Base-by-base conservation (phyloP, 2,797 vertebrate species). In the Jordanella pulchra region DNA sequence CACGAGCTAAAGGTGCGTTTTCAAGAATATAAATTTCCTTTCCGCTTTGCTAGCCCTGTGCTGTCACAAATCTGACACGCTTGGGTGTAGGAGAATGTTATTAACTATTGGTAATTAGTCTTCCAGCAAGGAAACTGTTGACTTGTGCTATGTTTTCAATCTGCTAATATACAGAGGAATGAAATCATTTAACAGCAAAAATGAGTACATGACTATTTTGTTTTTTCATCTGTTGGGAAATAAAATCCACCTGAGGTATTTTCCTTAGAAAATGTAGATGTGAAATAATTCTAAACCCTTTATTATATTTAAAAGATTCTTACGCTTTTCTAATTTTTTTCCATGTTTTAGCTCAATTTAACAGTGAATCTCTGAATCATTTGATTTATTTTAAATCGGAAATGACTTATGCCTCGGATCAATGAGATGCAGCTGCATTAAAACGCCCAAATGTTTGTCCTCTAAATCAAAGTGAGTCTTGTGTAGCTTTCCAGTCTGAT, bases 21-120 rank as follows among this genome's bases (percentile, higher is more conserved):
- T 67, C 69, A 27, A 42, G 23, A 70, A 39, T 28, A 66, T 48
- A 67, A 58, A 76, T 79, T 75, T 81, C 44, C 14, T 50, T 42
- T 9, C 60, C 54, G 76, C 78, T 32, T 77, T 48, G 35, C 74
- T 65, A 61, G 72, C 48, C 78, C 67, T 74, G 77, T 44, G 45
- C 67, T 42, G 58, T 75, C 44, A 69, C 75, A 79, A 55, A 61
- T 80, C 79, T 78, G 73, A 77, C 66, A 6, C 44, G 67, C 21
- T n/a, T 69, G 58, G 75, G 70, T 75, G 51, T 73, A 51, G 25
- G 68, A 13, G 75, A 32, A 54, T 73, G 67, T 76, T 44, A 53
- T 76, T 66, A 39, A 39, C n/a, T n/a, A n/a, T n/a, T n/a, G n/a
- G n/a, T n/a, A n/a, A n/a, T 63, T 44, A 10, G 44, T 47, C 17